Percentiles rank a stretch among this genome's conserved stretches.
These are phyloP conservation scores for Tortricodes alternella DNA, from an alignment of 2,888 invertebrate genomes.

Conservation along the genomic window DNA sequence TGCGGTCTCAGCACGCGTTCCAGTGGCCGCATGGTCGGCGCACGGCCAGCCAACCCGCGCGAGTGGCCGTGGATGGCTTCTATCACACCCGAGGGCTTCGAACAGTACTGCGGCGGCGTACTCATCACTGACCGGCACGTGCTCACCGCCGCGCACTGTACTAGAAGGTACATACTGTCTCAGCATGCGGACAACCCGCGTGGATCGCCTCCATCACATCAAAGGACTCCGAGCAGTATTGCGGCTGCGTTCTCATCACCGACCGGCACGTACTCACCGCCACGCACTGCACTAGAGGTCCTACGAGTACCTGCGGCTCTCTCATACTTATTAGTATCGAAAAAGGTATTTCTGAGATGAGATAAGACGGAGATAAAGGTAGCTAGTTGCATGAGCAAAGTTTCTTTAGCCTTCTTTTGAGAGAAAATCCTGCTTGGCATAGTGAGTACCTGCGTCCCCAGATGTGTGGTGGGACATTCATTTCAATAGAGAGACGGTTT, in stretches of 20 bases:
- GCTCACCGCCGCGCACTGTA: conserved; percentile 90
- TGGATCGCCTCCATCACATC: conserved; percentile 92
- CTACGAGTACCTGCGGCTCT: no score
- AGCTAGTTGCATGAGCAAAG: no score
- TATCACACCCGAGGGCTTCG: conserved; percentile 82
- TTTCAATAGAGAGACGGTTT: no score
- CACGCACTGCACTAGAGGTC: conserved; percentile 87
- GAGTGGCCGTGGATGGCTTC: conserved; percentile 95
- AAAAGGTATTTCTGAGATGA: no score
- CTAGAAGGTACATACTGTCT: conserved; percentile 66
- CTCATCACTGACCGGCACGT: conserved; percentile 91
- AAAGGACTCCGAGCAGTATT: conserved; percentile 60
- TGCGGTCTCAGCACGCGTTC: conserved; percentile 82
- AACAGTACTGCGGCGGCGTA: conserved; percentile 90
- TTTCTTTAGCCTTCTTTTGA: no score
- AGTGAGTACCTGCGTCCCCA: no score
- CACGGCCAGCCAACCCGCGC: conserved; percentile 84
- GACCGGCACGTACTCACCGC: conserved; percentile 90
- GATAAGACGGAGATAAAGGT: no score
- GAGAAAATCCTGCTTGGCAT: no score
- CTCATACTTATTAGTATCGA: no score
- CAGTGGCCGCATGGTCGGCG: conserved; percentile 82
- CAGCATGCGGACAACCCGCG: conserved; percentile 85
- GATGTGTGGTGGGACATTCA: no score
- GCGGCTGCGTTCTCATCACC: conserved; percentile 57